Percentiles rank a stretch among this genome's conserved stretches.
Conservation (phyloP, 2,797 vertebrate genomes). For the Spizella passerina region DNA sequence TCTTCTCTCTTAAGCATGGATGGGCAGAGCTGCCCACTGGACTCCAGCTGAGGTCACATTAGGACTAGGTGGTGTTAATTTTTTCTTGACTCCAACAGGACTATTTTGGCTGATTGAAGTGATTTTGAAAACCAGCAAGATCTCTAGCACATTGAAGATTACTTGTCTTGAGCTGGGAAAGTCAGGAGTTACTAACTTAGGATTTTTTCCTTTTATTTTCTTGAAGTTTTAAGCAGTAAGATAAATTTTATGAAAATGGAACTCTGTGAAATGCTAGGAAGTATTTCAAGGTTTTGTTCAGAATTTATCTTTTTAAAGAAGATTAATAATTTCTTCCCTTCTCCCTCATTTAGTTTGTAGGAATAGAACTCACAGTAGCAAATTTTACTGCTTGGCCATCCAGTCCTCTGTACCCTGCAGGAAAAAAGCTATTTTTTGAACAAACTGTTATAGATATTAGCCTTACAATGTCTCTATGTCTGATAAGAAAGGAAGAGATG, state of each 20-base stretch:
- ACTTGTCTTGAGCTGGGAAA: not conserved
- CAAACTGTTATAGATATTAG: not conserved
- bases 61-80: not conserved
- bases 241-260: not conserved
- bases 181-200: not conserved
- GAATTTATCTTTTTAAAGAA: not conserved
- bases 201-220: not conserved
- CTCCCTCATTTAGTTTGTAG: not conserved
- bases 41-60: not conserved
- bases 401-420: not conserved
- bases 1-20: not conserved
- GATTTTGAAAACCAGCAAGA: not conserved
- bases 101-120: not conserved
- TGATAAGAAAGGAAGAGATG: constrained; percentile 10
- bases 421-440: constrained; percentile 20
- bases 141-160: not conserved
- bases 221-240: not conserved
- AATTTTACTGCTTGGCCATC: not conserved
- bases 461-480: not conserved
- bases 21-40: not conserved
- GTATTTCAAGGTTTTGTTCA: not conserved
- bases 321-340: not conserved
- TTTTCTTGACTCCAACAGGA: not conserved
- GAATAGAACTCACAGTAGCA: not conserved
- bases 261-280: not conserved